Evolutionary conservation across 2,797 vertebrate species (phyloP), one percentile per base, ranked within the genome.

Genomic region (Oryzias sinensis): DNA sequence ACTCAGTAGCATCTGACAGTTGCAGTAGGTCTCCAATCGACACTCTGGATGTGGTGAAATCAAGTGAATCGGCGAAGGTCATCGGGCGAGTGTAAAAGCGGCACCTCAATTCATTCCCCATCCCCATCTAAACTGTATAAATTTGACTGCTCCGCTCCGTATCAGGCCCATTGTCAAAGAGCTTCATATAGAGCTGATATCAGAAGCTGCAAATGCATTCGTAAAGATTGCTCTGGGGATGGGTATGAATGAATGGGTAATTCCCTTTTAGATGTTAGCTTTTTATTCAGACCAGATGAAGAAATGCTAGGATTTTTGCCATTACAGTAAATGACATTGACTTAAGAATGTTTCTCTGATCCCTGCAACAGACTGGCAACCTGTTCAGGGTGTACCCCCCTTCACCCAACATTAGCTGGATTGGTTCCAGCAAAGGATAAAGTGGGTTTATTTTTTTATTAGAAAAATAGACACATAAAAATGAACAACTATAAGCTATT

Each of bases 191-290:
- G n/a, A 51, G 16, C 33, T 29, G 44, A 47, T 16, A 43, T 47
- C 18, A 43, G 27, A 43, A 29, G 8, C 17, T 24, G 15, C 8
- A 44, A 42, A 47, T 11, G 4, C 4, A 4, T 60, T 56, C 45
- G 29, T 40, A 52, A 42, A 20, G 44, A 49, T 43, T 9, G 13
- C 13, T 52, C 56, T 41, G 55, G 8, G 58, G 18, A 50, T 4
- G 9, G 17, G 16, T 2, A 18, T 25, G 14, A 37, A 46, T 25
- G 11, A 37, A 46, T 58, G 45, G 9, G 46, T 47, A 59, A 43
- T 47, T 33, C 11, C 15, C 51, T 53, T 17, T 37, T 18, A 60
- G 49, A 11, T 5, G 49, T 2, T 4, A 8, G 14, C 14, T 4
- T 33, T 51, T 49, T 5, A 42, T 52, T 48, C 33, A 20, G 9